These are phyloP conservation scores for Petrocephalus sullivani DNA, from an alignment of 2,797 vertebrate species.

Conservation along the genomic window DNA sequence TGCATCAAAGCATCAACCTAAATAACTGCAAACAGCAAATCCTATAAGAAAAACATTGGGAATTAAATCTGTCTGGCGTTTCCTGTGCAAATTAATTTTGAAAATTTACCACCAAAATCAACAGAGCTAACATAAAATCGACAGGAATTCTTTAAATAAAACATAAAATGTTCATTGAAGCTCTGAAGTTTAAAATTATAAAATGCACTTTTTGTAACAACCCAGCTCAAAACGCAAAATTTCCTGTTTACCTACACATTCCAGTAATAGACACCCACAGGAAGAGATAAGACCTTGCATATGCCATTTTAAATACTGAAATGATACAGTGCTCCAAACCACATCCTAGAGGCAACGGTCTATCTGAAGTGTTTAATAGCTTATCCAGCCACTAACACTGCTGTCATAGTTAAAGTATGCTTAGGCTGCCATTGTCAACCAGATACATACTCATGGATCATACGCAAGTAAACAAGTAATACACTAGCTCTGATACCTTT, in stretches of 20 bases:
- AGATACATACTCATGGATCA: neutral
- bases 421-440: neutral
- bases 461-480: neutral
- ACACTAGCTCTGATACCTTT: neutral
- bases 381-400: neutral
- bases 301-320: slow-evolving; percentile 24
- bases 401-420: neutral
- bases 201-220: neutral
- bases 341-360: neutral
- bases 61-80: neutral
- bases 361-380: neutral
- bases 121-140: neutral
- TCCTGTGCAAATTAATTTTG: neutral
- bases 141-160: neutral
- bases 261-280: slow-evolving; percentile 8
- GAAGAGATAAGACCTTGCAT: slow-evolving; percentile 30
- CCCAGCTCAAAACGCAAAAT: neutral
- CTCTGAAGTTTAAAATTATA: neutral
- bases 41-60: neutral
- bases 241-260: slow-evolving; percentile 25
- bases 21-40: neutral
- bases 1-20: neutral
- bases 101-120: neutral
- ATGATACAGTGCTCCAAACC: slow-evolving; percentile 13
- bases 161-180: neutral